Conservation (phyloP, 2,797 vertebrate species). For the Amblyopsis hoosieri region DNA sequence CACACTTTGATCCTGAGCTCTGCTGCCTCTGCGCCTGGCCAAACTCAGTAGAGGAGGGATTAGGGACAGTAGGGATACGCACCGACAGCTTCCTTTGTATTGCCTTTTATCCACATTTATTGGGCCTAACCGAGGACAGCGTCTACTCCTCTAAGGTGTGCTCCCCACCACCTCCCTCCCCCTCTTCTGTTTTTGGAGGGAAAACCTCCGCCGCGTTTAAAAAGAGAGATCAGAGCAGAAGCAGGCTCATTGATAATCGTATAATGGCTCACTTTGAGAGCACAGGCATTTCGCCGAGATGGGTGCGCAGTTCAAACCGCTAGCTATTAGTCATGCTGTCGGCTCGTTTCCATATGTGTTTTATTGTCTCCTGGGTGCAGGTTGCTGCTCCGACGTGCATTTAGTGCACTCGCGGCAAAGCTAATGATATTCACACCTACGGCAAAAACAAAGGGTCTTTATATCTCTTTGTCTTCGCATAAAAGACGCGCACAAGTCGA, state of each 20-base stretch:
- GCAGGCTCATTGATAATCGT: conserved; percentile 66
- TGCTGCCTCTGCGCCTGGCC: conserved; percentile 52
- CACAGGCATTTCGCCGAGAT: conserved; percentile 60
- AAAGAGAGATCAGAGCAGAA: conserved; percentile 65
- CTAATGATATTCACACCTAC: conserved; percentile 75
- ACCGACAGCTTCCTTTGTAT: conserved; percentile 62
- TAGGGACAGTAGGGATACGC: conserved; percentile 60
- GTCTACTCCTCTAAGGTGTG: conserved; percentile 46
- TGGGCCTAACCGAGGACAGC: conserved; percentile 39
- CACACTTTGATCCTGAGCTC: conserved; percentile 68
- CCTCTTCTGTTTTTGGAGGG: conserved; percentile 31
- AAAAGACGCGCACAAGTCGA: conserved; percentile 56
- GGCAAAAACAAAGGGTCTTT: conserved; percentile 62
- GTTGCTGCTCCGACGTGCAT: conserved; percentile 47
- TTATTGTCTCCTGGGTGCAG: conserved; percentile 67
- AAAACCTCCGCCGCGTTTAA: conserved; percentile 54
- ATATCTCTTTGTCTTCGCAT: conserved; percentile 49
- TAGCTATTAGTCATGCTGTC: conserved; percentile 70
- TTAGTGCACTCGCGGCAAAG: conserved; percentile 51
- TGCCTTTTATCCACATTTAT: conserved; percentile 57
- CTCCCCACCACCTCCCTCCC: conserved; percentile 1
- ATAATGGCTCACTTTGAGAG: conserved; percentile 72
- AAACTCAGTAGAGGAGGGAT: conserved; percentile 71
- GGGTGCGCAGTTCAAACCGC: conserved; percentile 58
- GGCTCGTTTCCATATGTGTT: conserved; percentile 74